These are phyloP conservation scores for Tinamus guttatus DNA, from an alignment of 2,113 vertebrate species.

Conservation along the genomic window DNA sequence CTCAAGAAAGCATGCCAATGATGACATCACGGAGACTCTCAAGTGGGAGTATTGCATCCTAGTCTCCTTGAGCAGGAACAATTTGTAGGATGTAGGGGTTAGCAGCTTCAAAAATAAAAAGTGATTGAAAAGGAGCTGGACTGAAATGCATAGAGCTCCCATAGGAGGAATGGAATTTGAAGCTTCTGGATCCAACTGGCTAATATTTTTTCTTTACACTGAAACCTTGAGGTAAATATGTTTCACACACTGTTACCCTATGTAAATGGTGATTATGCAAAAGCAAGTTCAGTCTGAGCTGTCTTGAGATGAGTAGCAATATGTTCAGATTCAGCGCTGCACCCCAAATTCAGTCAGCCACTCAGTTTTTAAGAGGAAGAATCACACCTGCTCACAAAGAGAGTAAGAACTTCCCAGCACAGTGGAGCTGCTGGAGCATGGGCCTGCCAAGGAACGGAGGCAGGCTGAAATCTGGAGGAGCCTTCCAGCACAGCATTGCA, in stretches of 20 bases:
- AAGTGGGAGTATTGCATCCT: background rate
- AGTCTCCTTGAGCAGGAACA: background rate
- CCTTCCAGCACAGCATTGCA: background rate
- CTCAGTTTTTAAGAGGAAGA: background rate
- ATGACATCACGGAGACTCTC: background rate
- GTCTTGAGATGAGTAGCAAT: background rate
- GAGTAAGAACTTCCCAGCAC: background rate
- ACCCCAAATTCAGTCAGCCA: background rate
- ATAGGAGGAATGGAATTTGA: background rate
- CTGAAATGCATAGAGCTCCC: background rate
- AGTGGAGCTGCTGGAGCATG: background rate
- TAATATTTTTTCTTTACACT: background rate
- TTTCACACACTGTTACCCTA: background rate
- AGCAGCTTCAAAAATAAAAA: background rate
- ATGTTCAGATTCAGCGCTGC: background rate
- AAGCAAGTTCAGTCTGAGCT: background rate
- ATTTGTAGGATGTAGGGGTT: background rate
- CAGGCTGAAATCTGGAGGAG: background rate
- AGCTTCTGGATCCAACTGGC: fast-evolving
- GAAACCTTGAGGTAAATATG: background rate
- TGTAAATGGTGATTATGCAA: background rate
- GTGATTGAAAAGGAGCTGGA: background rate
- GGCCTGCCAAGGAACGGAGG: background rate
- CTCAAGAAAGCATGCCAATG: background rate
- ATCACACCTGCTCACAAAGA: fast-evolving